Base-by-base conservation (phyloP, 2,113 vertebrate species). In the Montifringilla adamsi region DNA sequence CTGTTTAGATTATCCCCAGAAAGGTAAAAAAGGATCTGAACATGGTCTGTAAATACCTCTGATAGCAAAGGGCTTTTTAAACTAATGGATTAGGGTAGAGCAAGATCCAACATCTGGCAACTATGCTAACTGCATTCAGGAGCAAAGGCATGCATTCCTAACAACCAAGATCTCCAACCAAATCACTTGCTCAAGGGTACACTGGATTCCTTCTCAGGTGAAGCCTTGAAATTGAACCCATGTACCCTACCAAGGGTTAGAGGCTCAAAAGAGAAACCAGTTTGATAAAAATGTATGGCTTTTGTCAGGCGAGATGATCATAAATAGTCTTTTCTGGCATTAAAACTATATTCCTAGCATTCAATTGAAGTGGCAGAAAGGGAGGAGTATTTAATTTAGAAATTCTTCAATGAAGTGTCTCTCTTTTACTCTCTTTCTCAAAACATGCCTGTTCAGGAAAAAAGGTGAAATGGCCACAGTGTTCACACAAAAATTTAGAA, bases 61-160 rank as follows among this genome's bases (percentile, higher is more conserved):
- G 88, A 81, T 52, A 87, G 73, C 77, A 94, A 63, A 93, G 41
- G n/a, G 19, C 35, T 95, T 91, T 93, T 96, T 74, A 81, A 94
- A 80, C 10, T 64, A 84, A 33, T 83, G 76, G 84, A 60, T 87
- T 86, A 89, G 27, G 18, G 47, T 30, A 81, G n/a, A 94, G 56
- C 31, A 78, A 86, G 72, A 93, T 77, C 63, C 87, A 83, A n/a
- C 78, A 85, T 79, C 81, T 95, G 90, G 88, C 55, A 92, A 27
- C 83, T 72, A 33, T 10, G 35, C 59, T 88, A 89, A 81, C 68
- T 90, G 60, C 41, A 88, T 86, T 86, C 28, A 17, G 82, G 68
- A 86, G 84, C 72, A 80, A 85, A 89, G 84, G 63, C 50, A 16
- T 19, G 33, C 78, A 93, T 87, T 93, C 67, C 87, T 80, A n/a